These are phyloP conservation scores for Eristalinus sepulchralis DNA, from an alignment of 2,888 invertebrate species.

Conservation along the genomic window DNA sequence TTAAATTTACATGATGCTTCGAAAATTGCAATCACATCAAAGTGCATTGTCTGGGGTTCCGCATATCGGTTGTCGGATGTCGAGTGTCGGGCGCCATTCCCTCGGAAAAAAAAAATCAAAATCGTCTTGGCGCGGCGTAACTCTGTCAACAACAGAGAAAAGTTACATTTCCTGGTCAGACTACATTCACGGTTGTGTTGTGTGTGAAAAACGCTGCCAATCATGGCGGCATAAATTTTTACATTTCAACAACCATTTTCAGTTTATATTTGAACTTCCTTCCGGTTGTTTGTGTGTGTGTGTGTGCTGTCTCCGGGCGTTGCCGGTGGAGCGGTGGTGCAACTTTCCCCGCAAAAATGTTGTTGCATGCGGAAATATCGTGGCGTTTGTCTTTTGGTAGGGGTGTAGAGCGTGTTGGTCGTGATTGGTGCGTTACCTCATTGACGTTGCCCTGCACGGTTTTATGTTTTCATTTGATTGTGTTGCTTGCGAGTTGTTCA, in stretches of 20 bases:
- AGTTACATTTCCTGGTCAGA: conserved; percentile 52
- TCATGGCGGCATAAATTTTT: conserved; percentile 51
- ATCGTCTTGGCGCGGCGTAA: not conserved
- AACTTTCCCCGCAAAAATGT: conserved; percentile 37
- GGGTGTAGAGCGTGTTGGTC: not conserved
- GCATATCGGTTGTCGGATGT: conserved; percentile 34
- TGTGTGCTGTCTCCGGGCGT: not conserved
- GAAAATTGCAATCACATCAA: conserved; percentile 53
- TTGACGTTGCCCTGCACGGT: conserved; percentile 25
- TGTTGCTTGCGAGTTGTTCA: conserved; percentile 40
- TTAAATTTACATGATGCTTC: conserved; percentile 62
- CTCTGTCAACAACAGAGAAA: conserved; percentile 39
- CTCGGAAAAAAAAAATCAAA: conserved; percentile 48
- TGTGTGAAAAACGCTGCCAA: conserved; percentile 39
- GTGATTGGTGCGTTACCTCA: conserved; percentile 30
- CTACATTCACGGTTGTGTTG: conserved; percentile 31
- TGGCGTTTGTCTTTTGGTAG: conserved; percentile 26
- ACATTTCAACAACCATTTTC: conserved; percentile 56
- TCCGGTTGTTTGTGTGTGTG: conserved; percentile 15
- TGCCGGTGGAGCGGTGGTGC: not conserved
- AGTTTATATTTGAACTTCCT: conserved; percentile 63
- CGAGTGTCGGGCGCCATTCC: conserved; percentile 54
- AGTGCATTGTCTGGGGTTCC: conserved; percentile 36
- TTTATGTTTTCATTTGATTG: conserved; percentile 31
- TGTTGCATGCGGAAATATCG: conserved; percentile 19